phyloP scores from a whole-genome alignment of 1,140 invertebrate species.

The Probaryconus sp. region DNA sequence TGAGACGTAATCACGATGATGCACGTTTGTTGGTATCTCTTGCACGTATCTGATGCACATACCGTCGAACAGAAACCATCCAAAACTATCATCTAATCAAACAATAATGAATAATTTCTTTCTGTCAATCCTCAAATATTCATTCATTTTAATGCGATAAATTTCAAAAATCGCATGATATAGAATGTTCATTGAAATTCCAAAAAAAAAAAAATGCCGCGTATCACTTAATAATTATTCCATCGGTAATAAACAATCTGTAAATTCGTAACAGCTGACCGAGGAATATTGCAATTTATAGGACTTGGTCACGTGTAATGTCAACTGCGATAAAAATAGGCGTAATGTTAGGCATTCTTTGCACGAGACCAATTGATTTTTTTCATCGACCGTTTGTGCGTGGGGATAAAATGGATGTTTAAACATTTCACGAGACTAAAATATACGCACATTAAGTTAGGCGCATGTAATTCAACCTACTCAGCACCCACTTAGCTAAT shows the following conservation, averaged over 20 bases:
- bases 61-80: constrained; percentile 23
- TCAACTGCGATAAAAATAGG: background rate
- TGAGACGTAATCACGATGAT: constrained; percentile 47
- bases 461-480: constrained; percentile 36
- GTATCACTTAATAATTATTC: too few relatives aligned
- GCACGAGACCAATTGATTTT: constrained; percentile 2
- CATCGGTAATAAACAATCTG: too few relatives aligned
- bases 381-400: constrained; percentile 21
- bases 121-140: constrained; percentile 30
- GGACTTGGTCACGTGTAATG: background rate
- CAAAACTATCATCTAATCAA: constrained; percentile 22
- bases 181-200: too few relatives aligned
- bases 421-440: constrained; percentile 12
- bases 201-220: too few relatives aligned
- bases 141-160: constrained; percentile 3
- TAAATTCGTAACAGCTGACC: constrained; percentile 21
- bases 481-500: constrained; percentile 30
- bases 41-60: constrained; percentile 31
- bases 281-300: constrained; percentile 3
- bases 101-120: constrained; percentile 39
- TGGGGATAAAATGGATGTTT: constrained; percentile 25
- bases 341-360: constrained; percentile 13
- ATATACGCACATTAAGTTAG: constrained; percentile 15
- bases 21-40: constrained; percentile 33
- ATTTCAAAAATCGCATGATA: too few relatives aligned